Conservation (phyloP, 2,888 invertebrate species). For the Zhengitettix transpicula region DNA sequence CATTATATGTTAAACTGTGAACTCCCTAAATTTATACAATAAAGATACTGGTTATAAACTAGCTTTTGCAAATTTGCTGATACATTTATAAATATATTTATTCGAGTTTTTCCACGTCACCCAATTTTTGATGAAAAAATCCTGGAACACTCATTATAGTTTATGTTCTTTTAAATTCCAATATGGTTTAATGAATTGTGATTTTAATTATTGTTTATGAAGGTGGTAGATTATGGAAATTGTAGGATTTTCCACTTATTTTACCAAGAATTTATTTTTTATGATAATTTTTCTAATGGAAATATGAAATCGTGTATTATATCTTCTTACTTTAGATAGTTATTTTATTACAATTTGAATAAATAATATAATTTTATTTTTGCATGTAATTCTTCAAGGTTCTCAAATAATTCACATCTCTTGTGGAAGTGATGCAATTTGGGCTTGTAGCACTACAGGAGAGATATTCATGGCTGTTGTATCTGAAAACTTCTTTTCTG, state of each 20-base stretch:
- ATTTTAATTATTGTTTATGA: no score
- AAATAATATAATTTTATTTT: background rate
- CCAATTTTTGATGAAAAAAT: background rate
- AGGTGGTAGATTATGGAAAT: no score
- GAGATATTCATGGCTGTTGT: constrained; percentile 30
- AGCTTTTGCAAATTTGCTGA: no score
- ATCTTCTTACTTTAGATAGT: no score
- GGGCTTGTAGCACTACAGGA: constrained; percentile 31
- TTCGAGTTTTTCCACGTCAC: no score
- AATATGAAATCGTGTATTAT: no score
- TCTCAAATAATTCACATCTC: constrained; percentile 24
- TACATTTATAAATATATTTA: background rate
- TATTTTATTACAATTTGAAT: no score
- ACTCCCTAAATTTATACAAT: background rate
- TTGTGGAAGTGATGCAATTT: constrained; percentile 28
- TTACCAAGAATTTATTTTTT: no score
- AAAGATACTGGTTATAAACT: no score
- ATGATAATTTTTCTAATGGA: no score
- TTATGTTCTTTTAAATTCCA: background rate
- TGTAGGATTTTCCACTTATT: no score
- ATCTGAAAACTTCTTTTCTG: constrained; percentile 24
- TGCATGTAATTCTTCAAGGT: background rate
- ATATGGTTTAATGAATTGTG: no score
- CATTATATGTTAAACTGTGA: background rate
- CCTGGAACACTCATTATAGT: constrained; percentile 5